Evolutionary conservation across 1,140 invertebrate species (phyloP), one percentile per base, ranked within the genome.

Genomic region (Arctopsyche grandis): DNA sequence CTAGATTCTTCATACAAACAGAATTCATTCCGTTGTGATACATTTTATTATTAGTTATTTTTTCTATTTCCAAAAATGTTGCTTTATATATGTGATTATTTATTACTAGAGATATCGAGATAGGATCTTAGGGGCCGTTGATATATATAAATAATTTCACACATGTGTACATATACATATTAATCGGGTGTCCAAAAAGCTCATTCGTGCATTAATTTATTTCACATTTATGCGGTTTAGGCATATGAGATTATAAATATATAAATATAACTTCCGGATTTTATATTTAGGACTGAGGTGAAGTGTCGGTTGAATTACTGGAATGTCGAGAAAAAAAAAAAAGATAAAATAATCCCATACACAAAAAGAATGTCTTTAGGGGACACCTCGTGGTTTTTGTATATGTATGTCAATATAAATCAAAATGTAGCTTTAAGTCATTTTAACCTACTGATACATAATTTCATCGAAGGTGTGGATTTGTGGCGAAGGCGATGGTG

Each of bases 371-470:
- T 43, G 46, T 77, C 38, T 16, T 69, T 77, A 19, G 21, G 69
- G 29, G 75, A 79, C 78, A 80, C 81, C 79, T 69, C 46, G 60
- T 60, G 73, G 56, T 81, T 77, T 78, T 74, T 80, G 79, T 79
- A 81, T 82, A 77, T 82, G 79, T 80, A 79, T 82, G 77, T 82
- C 77, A 71, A 81, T 82, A 80, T 82, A 80, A 80, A 80, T 52
- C 10, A 60, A 60, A 58, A 66, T 9, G 63, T 82, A 82, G 81
- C 74, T 80, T 82, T 82, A 82, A 82, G 79, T 82, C 79, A 82
- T 82, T 82, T 82, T 82, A 82, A 82, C 79, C 81, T 81, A 82
- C 78, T 70, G 71, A 82, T 82, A 82, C 81, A 82, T 82, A 79
- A 82, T 79, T 82, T 79, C 76, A 82, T 80, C 76, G 81, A 81